Evolutionary conservation across 2,113 vertebrate genomes (phyloP).

Genomic region (Formicarius rufipectus): DNA sequence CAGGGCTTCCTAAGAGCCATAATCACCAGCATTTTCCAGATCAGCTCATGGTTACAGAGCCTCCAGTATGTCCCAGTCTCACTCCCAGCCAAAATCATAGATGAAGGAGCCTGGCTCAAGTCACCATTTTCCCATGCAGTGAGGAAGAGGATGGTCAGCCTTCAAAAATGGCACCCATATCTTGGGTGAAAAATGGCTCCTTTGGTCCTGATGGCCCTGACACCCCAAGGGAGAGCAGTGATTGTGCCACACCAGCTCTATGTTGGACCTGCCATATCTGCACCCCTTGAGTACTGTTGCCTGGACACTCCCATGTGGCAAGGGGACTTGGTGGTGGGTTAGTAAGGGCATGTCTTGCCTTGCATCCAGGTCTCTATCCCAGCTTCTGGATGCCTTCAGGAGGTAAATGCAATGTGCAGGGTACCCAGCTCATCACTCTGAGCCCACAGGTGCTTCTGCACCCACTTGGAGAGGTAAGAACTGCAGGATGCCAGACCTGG

Average conservation of each 20-base stretch:
- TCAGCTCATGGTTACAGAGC: background rate
- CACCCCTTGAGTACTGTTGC: background rate
- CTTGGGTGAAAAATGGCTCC: background rate
- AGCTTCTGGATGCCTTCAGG: background rate
- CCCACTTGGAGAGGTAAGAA: background rate
- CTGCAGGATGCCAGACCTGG: background rate
- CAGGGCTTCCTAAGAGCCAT: fast-evolving
- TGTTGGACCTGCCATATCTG: background rate
- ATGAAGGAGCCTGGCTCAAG: background rate
- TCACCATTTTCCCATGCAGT: fast-evolving
- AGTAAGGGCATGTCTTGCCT: background rate
- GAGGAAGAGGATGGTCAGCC: background rate
- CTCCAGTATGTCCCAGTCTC: background rate
- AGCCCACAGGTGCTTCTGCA: background rate
- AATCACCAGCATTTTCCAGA: background rate
- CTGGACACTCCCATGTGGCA: fast-evolving
- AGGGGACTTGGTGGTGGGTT: background rate
- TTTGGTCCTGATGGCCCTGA: background rate
- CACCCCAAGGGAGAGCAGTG: background rate
- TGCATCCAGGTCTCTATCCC: background rate
- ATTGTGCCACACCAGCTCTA: background rate
- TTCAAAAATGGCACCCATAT: fast-evolving
- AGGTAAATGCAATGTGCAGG: background rate
- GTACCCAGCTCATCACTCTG: fast-evolving
- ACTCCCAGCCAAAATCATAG: background rate